Conservation (phyloP, 2,888 invertebrate genomes). For the Bellardia pandia region DNA sequence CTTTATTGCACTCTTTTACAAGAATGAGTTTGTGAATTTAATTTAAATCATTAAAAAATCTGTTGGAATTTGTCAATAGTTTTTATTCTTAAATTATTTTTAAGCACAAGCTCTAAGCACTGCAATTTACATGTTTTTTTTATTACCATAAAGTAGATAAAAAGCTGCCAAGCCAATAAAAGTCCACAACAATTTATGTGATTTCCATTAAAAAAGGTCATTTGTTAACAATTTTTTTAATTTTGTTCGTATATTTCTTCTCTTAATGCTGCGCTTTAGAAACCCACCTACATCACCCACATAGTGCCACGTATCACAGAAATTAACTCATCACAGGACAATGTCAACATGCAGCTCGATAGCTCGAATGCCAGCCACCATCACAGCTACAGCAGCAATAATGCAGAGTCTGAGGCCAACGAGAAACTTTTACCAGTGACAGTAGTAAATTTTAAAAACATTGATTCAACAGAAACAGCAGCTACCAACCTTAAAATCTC, state of each 20-base stretch:
- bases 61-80: too few relatives aligned
- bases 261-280: constrained; percentile 53
- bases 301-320: constrained; percentile 81
- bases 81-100: too few relatives aligned
- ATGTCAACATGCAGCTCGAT: constrained; percentile 50
- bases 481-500: constrained; percentile 51
- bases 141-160: background rate
- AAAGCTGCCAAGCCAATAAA: background rate
- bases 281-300: constrained; percentile 73
- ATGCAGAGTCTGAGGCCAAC: constrained; percentile 75
- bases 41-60: too few relatives aligned
- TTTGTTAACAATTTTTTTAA: constrained; percentile 9
- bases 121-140: background rate
- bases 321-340: constrained; percentile 74
- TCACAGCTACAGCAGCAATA: constrained; percentile 50
- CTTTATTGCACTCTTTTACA: too few relatives aligned
- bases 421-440: constrained; percentile 78
- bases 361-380: constrained; percentile 27
- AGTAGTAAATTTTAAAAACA: constrained; percentile 69
- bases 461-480: constrained; percentile 31
- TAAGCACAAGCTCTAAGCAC: background rate
- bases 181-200: constrained; percentile 41
- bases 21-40: too few relatives aligned
- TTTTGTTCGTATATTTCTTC: background rate
- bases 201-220: constrained; percentile 20